Percentiles rank a stretch among this genome's conserved stretches.
Evolutionary conservation across 2,797 vertebrate species (phyloP).

Genomic region (Protonibea diacanthus): DNA sequence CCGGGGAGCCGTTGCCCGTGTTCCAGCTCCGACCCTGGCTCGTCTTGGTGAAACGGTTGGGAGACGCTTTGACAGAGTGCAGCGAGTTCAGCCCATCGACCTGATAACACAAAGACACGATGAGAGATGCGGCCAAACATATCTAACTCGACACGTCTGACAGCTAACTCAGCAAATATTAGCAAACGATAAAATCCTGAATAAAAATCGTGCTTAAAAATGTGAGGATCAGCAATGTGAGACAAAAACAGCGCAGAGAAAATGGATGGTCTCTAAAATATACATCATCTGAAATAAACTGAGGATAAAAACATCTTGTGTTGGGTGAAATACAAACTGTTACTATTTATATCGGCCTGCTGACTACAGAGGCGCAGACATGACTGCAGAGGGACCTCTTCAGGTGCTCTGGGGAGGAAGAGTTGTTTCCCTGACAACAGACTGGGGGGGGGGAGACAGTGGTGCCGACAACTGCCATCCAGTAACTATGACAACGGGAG

Average conservation of each 20-base stretch:
- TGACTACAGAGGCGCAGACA: constrained; percentile 56
- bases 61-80: constrained; percentile 96
- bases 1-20: constrained; percentile 98
- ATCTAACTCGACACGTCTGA: background rate
- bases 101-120: constrained; percentile 72
- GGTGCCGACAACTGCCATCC: constrained; percentile 45
- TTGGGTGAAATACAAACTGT: constrained; percentile 7
- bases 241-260: constrained; percentile 1
- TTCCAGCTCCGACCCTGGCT: constrained; percentile 99
- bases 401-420: constrained; percentile 52
- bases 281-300: background rate
- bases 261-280: background rate
- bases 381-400: constrained; percentile 41
- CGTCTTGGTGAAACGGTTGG: constrained; percentile 98
- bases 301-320: constrained; percentile 24
- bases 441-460: constrained; percentile 40
- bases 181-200: background rate
- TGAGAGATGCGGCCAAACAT: constrained; percentile 11
- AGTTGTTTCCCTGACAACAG: constrained; percentile 70
- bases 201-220: constrained; percentile 1
- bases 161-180: background rate
- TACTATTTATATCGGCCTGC: constrained; percentile 48
- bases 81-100: constrained; percentile 96
- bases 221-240: constrained; percentile 8
- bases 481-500: constrained; percentile 65